Base-by-base conservation (phyloP, 2,888 invertebrate species). In the Lamproptera curius region DNA sequence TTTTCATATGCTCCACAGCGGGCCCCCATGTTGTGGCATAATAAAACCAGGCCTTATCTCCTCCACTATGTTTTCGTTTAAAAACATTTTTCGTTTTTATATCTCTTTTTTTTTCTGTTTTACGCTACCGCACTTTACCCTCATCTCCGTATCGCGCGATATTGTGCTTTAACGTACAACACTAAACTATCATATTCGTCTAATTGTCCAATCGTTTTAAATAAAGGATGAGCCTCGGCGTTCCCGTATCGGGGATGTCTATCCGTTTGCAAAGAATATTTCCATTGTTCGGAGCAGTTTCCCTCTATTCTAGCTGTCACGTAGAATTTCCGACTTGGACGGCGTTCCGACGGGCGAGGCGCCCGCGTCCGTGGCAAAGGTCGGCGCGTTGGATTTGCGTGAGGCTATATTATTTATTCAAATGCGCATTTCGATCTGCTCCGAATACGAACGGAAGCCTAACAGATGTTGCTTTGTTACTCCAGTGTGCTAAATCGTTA, bases 31-130 rank as follows among this genome's bases (percentile, higher is more conserved):
- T 65, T 65, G 69, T 56, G 63, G 65, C 58, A 76, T 75, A 76
- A 76, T 76, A 77, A 72, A 79, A 78, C 70, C 69, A 61, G 60
- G 67, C 66, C 75, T 80, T 77, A 79, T 76, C 77, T 74, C 59
- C 63, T 71, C 62, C 64, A 68, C 72, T 76, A 72, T 77, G 75
- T 80, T 79, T 76, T 75, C 74, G 71, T 74, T 76, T 72, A 72
- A 75, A 76, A 73, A 68, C 63, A 75, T 72, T 71, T 73, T 72
- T 73, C 67, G 65, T 69, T 70, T 67, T 65, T 62, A 63, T 58
- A 63, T 66, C 67, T 72, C 73, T 73, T 73, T 73, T 31, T 28
- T 28, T 28, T 28, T 10, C 9, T 10, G 67, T 68, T 67, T 66
- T 66, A 58, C 64, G 67, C 67, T 66, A 68, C 73, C 67, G 65